Evolutionary conservation across 1,140 invertebrate species (phyloP).

Genomic region (Pomacea maculata): DNA sequence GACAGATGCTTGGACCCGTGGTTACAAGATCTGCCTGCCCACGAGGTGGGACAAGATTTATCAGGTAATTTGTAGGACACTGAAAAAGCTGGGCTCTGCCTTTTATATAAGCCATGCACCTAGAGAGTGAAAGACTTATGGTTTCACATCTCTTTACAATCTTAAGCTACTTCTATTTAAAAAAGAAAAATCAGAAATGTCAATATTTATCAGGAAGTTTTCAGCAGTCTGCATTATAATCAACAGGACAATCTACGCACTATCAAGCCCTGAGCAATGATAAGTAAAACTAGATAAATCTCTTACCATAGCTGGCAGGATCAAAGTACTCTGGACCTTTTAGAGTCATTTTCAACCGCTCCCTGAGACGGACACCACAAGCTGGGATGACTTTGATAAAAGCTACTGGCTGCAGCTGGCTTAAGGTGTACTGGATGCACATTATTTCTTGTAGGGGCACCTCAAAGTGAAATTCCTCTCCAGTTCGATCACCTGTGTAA

Average conservation of each 20-base stretch:
- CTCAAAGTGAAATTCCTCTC: constrained; percentile 39
- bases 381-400: constrained; percentile 78
- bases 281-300: constrained; percentile 13
- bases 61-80: too few species aligned
- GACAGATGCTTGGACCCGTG: too few species aligned
- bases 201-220: too few species aligned
- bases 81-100: too few species aligned
- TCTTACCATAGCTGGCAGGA: constrained; percentile 73
- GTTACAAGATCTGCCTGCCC: too few species aligned
- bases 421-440: constrained; percentile 73
- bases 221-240: too few species aligned
- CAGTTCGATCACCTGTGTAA: constrained; percentile 44
- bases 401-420: constrained; percentile 76
- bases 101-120: too few species aligned
- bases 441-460: constrained; percentile 48
- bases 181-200: too few species aligned
- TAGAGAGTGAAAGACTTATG: too few species aligned
- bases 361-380: constrained; percentile 75
- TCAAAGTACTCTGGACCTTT: constrained; percentile 69
- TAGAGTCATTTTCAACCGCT: constrained; percentile 73
- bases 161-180: too few species aligned
- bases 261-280: background rate
- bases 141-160: too few species aligned
- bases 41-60: too few species aligned
- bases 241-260: background rate